A percentile compares a stretch with the other conserved stretches of the same genome.
Evolutionary conservation across 2,888 invertebrate genomes (phyloP).

Genomic region (Hemaris fuciformis): DNA sequence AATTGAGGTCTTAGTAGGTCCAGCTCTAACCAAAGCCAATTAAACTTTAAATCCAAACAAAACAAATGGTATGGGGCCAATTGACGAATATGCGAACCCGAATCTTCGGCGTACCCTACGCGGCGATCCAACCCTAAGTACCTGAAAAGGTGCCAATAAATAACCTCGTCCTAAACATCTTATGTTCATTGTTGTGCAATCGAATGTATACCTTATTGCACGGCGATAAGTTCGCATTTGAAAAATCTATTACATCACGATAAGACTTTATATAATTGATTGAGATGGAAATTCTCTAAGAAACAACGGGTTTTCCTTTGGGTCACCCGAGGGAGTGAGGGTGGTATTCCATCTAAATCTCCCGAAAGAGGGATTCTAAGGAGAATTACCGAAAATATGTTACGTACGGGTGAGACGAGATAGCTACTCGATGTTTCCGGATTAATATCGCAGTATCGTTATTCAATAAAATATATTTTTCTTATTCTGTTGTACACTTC

Average conservation of each 20-base stretch:
- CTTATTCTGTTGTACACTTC: not conserved
- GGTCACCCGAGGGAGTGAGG: constrained; percentile 68
- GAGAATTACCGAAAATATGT: constrained; percentile 72
- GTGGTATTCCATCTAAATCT: constrained; percentile 72
- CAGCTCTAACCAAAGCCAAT: not conserved
- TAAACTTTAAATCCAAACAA: constrained; percentile 2
- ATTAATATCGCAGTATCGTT: not conserved
- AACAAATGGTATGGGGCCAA: constrained; percentile 43
- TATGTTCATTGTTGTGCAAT: constrained; percentile 26
- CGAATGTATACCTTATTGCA: constrained; percentile 27
- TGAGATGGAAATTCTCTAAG: constrained; percentile 58
- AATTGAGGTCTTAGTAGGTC: not conserved
- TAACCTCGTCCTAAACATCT: constrained; percentile 37
- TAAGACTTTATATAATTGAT: constrained; percentile 30
- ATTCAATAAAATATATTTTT: not conserved
- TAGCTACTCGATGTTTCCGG: not conserved
- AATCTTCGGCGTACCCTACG: constrained; percentile 56
- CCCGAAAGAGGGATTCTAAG: constrained; percentile 67
- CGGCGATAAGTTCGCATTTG: constrained; percentile 24
- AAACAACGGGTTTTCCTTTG: constrained; percentile 74
- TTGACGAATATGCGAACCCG: constrained; percentile 59
- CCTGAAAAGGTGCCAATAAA: constrained; percentile 78
- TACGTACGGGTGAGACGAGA: constrained; percentile 28
- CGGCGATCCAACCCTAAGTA: constrained; percentile 69
- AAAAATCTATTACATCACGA: not conserved